Evolutionary conservation across 2,888 invertebrate species (phyloP), one percentile per base, ranked within the genome.

Genomic region (Cheilosia impressa): DNA sequence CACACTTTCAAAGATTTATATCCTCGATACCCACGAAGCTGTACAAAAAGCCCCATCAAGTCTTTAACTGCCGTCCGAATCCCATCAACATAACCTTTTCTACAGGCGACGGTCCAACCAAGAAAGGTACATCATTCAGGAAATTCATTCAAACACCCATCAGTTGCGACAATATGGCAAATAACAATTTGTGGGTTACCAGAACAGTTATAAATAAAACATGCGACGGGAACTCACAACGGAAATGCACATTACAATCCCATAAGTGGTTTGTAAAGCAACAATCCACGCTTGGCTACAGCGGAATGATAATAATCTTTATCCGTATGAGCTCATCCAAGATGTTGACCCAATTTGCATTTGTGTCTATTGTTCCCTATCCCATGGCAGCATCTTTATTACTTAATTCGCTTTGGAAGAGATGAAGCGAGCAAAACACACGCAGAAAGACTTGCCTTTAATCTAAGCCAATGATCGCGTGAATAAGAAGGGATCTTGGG

Each of bases 271-370:
- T 19, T 19, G 17, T 38, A 10, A 41, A 5, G 41, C 41, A 41
- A 13, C 17, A 38, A 22, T 41, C 58, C 22, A 19, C 19, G 17
- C 31, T 31, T 31, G 27, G 34, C 17, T 7, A 17, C 31, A n/a
- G 19, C 10, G 17, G 31, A 57, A 58, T 27, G 27, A 27, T 58
- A 41, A 22, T 38, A 38, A 38, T 58, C 58, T 58, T 38, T 19
- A 41, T 58, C 38, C 38, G 15, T 58, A 38, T 22, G 38, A 17
- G 5, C n/a, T 45, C 17, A 7, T 19, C n/a, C 9, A 53, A 66
- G 53, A 66, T 53, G 41, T 24, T 66, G 66, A 66, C 66, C 66
- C 53, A 66, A 41, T 53, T 66, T 41, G 24, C 4, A 24, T 17
- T 17, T 17, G 47, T 7, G 17, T 9, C 19, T 9, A 47, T 47